phyloP scores from a whole-genome alignment of 2,113 vertebrate genomes.

The Prionailurus bengalensis region DNA sequence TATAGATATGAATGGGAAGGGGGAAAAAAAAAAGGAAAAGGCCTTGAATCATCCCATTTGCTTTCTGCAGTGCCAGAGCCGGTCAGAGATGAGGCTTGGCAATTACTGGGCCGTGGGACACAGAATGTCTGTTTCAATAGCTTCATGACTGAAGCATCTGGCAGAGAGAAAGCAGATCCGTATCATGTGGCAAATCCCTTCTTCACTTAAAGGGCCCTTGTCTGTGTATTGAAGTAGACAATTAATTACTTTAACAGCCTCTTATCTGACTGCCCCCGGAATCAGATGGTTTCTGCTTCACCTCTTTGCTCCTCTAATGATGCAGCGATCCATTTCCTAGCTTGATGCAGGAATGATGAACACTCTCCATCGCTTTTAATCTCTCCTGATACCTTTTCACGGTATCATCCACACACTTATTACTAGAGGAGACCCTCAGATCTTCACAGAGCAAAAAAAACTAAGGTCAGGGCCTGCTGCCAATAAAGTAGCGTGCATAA shows the following conservation, averaged over 20 bases:
- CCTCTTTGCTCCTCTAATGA: conserved; percentile 50
- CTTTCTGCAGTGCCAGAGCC: conserved; percentile 66
- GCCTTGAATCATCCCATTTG: conserved; percentile 65
- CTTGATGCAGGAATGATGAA: neutral
- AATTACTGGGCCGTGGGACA: conserved; percentile 58
- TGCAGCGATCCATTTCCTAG: neutral
- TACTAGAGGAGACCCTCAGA: neutral
- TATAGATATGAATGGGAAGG: conserved; percentile 43
- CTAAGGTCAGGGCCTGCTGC: neutral
- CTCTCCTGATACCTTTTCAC: neutral
- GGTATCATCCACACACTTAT: neutral
- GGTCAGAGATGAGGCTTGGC: conserved; percentile 61
- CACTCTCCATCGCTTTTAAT: neutral
- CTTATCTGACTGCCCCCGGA: conserved; percentile 80
- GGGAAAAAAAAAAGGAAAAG: neutral
- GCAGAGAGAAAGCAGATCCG: conserved; percentile 85
- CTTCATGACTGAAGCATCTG: conserved; percentile 75
- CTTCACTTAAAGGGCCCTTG: conserved; percentile 86
- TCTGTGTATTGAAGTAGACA: conserved; percentile 86
- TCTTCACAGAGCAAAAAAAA: conserved; percentile 36
- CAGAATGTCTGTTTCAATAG: conserved; percentile 58
- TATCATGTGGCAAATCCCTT: conserved; percentile 82
- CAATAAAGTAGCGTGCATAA: neutral
- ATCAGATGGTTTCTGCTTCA: conserved; percentile 80
- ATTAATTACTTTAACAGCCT: conserved; percentile 89